These are phyloP conservation scores for Girardinus metallicus DNA, from an alignment of 2,797 vertebrate species.

Conservation along the genomic window DNA sequence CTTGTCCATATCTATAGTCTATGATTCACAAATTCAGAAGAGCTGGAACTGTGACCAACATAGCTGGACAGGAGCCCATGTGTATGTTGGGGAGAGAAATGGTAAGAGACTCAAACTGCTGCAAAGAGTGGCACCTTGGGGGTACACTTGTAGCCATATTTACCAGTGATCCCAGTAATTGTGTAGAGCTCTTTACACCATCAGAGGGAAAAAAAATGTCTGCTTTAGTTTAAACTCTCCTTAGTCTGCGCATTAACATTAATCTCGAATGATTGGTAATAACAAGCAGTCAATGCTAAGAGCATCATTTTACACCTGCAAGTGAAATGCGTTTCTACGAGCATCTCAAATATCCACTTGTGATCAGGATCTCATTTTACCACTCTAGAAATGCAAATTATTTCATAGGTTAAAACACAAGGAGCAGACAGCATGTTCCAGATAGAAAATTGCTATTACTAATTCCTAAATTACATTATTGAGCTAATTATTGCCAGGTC, in stretches of 20 bases:
- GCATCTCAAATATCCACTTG: constrained; percentile 11
- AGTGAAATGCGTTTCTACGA: constrained; percentile 12
- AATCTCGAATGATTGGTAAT: background rate
- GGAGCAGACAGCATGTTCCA: background rate
- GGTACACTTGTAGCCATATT: background rate
- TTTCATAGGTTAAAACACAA: background rate
- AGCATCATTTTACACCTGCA: background rate
- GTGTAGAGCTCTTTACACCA: background rate
- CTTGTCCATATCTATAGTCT: background rate
- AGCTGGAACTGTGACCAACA: background rate
- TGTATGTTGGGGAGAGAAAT: background rate
- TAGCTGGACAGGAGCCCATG: background rate
- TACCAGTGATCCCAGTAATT: background rate
- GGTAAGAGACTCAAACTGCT: background rate
- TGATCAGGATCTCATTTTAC: constrained; percentile 1
- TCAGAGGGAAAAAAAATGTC: background rate
- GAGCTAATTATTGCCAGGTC: background rate
- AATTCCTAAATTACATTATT: background rate
- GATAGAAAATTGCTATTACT: background rate
- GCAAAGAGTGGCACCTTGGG: background rate
- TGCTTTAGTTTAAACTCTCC: background rate
- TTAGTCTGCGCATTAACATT: constrained; percentile 1
- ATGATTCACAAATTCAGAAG: background rate
- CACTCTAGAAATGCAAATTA: constrained; percentile 8
- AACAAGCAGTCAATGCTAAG: constrained; percentile 6